Evolutionary conservation across 1,140 invertebrate genomes (phyloP), one percentile per base, ranked within the genome.

Genomic region (fruit fly (Drosophila melanogaster)): DNA sequence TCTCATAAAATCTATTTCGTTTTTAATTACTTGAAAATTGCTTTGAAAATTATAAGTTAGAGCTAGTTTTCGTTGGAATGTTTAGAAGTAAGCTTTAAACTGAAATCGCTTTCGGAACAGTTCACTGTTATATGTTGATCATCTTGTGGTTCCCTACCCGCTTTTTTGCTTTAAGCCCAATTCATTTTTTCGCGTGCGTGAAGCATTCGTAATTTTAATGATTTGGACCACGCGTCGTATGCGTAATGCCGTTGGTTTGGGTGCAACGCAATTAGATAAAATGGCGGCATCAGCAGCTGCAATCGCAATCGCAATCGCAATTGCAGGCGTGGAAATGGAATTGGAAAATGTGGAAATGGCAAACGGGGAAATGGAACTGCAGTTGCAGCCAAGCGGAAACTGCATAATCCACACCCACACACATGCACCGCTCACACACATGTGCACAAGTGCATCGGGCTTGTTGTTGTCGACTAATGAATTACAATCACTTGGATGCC

Each of bases 391-490:
- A 86, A 87, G 81, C 81, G 81, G 81, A 86, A 85, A 86, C 83
- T 86, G 81, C 78, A 86, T 86, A 86, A 86, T 86, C 83, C 83
- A 81, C 79, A 76, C 53, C 60, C 73, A 26, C 19, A 54, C 19
- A 74, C 15, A n/a, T n/a, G n/a, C n/a, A n/a, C n/a, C n/a, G n/a
- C n/a, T n/a, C n/a, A n/a, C 43, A 30, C 58, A 47, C 50, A 44
- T 22, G 64, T 64, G 79, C 38, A n/a, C 43, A 64, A 44, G 87
- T 86, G 83, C 83, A 86, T 79, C 33, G 30, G 17, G 30, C 79
- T 79, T 84, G 71, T 86, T 81, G 83, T 79, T 86, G 83, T 86
- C 83, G 81, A 87, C 83, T 86, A 86, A 86, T 86, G 84, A 86
- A 86, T 86, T 86, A 86, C 85, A 86, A 87, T 86, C 79, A 83